Percentiles rank a stretch among this genome's conserved stretches.
Evolutionary conservation across 2,888 invertebrate species (phyloP).

Genomic region (Drymonia ruficornis): DNA sequence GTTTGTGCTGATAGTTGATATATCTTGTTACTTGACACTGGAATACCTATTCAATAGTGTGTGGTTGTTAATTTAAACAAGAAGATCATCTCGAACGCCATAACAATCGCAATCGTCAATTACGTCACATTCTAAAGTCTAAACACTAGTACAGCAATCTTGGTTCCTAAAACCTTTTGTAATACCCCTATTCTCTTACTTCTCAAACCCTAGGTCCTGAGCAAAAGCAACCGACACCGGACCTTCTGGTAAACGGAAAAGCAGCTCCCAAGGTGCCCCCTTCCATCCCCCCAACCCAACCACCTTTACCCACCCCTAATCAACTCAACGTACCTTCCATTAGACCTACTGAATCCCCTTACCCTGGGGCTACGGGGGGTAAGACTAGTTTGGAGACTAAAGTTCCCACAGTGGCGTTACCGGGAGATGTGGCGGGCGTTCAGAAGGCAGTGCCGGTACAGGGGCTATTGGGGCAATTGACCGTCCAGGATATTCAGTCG

Average conservation of each 20-base stretch:
- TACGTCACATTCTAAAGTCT: too few relatives aligned
- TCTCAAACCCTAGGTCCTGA: conserved; percentile 35
- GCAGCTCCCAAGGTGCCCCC: conserved; percentile 29
- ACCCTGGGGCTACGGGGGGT: conserved; percentile 11
- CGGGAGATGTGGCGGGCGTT: neutral
- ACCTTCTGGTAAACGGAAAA: conserved; percentile 68
- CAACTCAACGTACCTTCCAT: conserved; percentile 42
- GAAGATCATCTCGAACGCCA: too few relatives aligned
- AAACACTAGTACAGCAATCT: too few relatives aligned
- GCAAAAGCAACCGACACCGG: conserved; percentile 67
- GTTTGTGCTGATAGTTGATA: too few relatives aligned
- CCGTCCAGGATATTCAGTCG: conserved; percentile 12
- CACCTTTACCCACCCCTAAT: conserved; percentile 31
- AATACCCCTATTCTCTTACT: too few relatives aligned
- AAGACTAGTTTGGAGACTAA: conserved; percentile 29
- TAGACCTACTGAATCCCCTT: conserved; percentile 9
- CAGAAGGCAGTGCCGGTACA: neutral
- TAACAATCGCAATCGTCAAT: too few relatives aligned
- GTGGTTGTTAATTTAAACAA: too few relatives aligned
- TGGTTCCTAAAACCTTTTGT: too few relatives aligned
- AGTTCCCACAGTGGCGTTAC: conserved; percentile 7
- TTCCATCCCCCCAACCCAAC: conserved; percentile 21
- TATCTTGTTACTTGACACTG: too few relatives aligned
- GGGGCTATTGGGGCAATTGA: neutral
- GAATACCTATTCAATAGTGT: too few relatives aligned